Evolutionary conservation across 2,888 invertebrate genomes (phyloP).

Genomic region (Cephus runcator): DNA sequence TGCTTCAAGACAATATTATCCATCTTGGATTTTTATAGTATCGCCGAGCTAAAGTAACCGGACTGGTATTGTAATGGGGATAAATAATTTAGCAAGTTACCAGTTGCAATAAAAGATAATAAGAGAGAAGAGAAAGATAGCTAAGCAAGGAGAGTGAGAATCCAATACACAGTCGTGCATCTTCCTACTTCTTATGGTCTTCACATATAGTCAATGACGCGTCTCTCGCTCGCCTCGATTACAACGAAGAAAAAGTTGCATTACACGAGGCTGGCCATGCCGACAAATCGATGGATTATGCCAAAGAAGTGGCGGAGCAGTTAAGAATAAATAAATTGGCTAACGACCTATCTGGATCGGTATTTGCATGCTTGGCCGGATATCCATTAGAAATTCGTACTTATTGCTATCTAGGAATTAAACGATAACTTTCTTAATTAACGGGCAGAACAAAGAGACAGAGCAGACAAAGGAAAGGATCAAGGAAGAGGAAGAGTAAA

Average conservation of each 20-base stretch:
- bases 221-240: constrained; percentile 48
- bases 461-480: too few relatives aligned
- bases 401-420: too few relatives aligned
- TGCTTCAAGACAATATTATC: too few relatives aligned
- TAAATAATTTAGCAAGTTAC: constrained; percentile 57
- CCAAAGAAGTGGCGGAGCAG: constrained; percentile 39
- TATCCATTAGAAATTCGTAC: too few relatives aligned
- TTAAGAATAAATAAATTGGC: constrained; percentile 58
- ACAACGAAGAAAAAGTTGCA: constrained; percentile 59
- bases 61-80: constrained; percentile 26
- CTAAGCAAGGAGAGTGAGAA: constrained; percentile 1
- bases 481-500: too few relatives aligned
- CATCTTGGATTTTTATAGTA: too few relatives aligned
- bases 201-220: constrained; percentile 56
- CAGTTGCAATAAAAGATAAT: constrained; percentile 32
- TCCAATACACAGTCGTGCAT: constrained; percentile 31
- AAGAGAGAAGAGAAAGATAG: constrained; percentile 34
- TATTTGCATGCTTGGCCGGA: too few relatives aligned
- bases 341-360: constrained; percentile 34
- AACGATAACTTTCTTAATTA: too few relatives aligned
- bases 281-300: constrained; percentile 63
- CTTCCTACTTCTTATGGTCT: constrained; percentile 49
- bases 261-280: constrained; percentile 59
- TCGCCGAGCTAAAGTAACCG: too few relatives aligned
- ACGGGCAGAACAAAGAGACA: too few relatives aligned